These are phyloP conservation scores for Scartelaos histophorus DNA, from an alignment of 2,113 vertebrate genomes.

Conservation along the genomic window DNA sequence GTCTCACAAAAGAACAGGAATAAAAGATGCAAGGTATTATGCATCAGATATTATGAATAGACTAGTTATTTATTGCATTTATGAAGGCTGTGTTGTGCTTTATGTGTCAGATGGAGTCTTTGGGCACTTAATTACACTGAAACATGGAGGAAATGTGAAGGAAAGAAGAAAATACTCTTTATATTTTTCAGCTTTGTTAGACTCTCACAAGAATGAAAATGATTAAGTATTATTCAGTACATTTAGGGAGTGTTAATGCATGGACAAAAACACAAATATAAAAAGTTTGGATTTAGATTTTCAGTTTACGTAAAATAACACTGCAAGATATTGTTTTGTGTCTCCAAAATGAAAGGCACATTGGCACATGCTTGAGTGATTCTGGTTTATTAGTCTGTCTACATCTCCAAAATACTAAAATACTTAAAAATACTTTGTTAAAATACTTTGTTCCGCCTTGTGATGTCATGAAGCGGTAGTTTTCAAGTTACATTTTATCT, in stretches of 20 bases:
- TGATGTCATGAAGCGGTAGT: no score
- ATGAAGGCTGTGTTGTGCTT: not conserved
- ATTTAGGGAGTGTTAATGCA: not conserved
- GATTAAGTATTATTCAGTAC: not conserved
- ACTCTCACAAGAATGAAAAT: not conserved
- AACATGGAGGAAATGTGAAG: not conserved
- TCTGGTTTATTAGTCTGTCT: no score
- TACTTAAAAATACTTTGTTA: no score
- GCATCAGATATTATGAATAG: not conserved
- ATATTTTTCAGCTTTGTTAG: not conserved
- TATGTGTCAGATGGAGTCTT: not conserved
- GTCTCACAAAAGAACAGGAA: not conserved
- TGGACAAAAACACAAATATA: not conserved
- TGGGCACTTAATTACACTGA: not conserved
- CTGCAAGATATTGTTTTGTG: no score
- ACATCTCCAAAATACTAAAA: no score
- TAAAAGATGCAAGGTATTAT: slow-evolving; percentile 9
- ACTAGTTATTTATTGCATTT: not conserved
- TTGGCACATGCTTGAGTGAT: no score
- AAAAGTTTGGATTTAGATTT: not conserved
- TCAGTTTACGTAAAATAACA: not conserved
- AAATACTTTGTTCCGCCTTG: no score
- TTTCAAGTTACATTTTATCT: no score
- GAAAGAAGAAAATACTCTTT: no score
- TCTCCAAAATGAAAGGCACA: no score